Conservation (phyloP, 2,888 invertebrate genomes). For the Drosophila aldrichi region DNA sequence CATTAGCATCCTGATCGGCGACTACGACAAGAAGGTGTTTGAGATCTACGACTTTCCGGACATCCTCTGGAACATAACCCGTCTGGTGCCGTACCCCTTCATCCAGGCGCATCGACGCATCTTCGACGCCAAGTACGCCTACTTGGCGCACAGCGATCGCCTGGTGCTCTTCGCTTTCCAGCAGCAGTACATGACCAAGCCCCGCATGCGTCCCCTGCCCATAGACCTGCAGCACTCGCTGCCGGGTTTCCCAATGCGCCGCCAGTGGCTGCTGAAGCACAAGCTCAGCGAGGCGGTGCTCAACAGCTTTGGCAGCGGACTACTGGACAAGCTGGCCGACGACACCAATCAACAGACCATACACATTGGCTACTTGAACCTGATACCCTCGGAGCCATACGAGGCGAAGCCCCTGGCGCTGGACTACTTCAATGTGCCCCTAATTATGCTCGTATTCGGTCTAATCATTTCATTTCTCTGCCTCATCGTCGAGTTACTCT, state of each 20-base stretch:
- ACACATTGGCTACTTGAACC: slow-evolving; percentile 44
- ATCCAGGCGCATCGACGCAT: slow-evolving; percentile 47
- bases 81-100: slow-evolving; percentile 45
- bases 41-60: slow-evolving; percentile 44
- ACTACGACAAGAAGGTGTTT: slow-evolving; percentile 54
- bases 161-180: slow-evolving; percentile 46
- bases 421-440: slow-evolving; percentile 53
- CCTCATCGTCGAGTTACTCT: slow-evolving; percentile 35
- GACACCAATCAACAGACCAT: slow-evolving; percentile 53
- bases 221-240: slow-evolving; percentile 54
- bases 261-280: slow-evolving; percentile 53
- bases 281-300: slow-evolving; percentile 61
- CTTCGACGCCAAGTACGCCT: slow-evolving; percentile 58
- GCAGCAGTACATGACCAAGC: slow-evolving; percentile 59
- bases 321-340: slow-evolving; percentile 51
- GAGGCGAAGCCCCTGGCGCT: slow-evolving; percentile 42
- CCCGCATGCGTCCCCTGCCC: slow-evolving; percentile 49
- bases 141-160: slow-evolving; percentile 54
- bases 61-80: slow-evolving; percentile 51
- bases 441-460: slow-evolving; percentile 27
- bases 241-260: slow-evolving; percentile 63
- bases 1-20: slow-evolving; percentile 48
- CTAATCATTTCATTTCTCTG: slow-evolving; percentile 18
- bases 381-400: slow-evolving; percentile 45
- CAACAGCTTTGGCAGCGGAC: slow-evolving; percentile 60